phyloP scores from a whole-genome alignment of 1,140 invertebrate species.

The Chlorops oryzae region DNA sequence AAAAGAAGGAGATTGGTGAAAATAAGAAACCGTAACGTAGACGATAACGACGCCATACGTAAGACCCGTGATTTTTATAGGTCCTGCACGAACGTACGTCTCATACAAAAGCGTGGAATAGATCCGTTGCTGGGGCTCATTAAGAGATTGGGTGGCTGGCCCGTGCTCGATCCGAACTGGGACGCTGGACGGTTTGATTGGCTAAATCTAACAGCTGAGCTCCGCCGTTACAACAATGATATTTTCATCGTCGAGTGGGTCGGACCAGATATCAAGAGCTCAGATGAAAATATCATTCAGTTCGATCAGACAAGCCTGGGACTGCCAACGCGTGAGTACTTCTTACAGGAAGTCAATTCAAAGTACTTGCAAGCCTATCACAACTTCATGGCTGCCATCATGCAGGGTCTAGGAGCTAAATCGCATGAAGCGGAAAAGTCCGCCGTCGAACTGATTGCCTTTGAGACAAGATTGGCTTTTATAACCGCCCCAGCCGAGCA shows the following conservation, averaged over 20 bases:
- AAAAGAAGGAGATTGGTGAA: slow-evolving; percentile 29
- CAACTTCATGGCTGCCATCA: slow-evolving; percentile 66
- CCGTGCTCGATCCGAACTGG: slow-evolving; percentile 64
- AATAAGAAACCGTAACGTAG: slow-evolving; percentile 17
- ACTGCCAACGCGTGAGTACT: slow-evolving; percentile 80
- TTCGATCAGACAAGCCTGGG: slow-evolving; percentile 84
- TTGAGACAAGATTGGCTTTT: slow-evolving; percentile 66
- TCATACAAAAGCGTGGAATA: slow-evolving; percentile 62
- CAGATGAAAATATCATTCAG: slow-evolving; percentile 78
- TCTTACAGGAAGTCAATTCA: slow-evolving; percentile 62
- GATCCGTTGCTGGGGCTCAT: slow-evolving; percentile 67
- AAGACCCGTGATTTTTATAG: slow-evolving; percentile 76
- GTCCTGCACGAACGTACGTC: slow-evolving; percentile 76
- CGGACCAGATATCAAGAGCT: slow-evolving; percentile 83
- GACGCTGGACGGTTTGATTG: slow-evolving; percentile 63
- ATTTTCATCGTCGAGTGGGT: slow-evolving; percentile 75
- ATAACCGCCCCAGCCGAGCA: slow-evolving; percentile 66
- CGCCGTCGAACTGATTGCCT: slow-evolving; percentile 69
- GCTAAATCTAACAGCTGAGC: slow-evolving; percentile 65
- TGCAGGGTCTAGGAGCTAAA: slow-evolving; percentile 61
- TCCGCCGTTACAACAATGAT: slow-evolving; percentile 78
- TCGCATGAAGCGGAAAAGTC: slow-evolving; percentile 54
- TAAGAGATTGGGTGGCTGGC: slow-evolving; percentile 76
- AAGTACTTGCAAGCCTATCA: slow-evolving; percentile 73
- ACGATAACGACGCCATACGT: slow-evolving; percentile 54